These are phyloP conservation scores for Protobothrops mucrosquamatus DNA, from an alignment of 2,113 vertebrate species.

Conservation along the genomic window DNA sequence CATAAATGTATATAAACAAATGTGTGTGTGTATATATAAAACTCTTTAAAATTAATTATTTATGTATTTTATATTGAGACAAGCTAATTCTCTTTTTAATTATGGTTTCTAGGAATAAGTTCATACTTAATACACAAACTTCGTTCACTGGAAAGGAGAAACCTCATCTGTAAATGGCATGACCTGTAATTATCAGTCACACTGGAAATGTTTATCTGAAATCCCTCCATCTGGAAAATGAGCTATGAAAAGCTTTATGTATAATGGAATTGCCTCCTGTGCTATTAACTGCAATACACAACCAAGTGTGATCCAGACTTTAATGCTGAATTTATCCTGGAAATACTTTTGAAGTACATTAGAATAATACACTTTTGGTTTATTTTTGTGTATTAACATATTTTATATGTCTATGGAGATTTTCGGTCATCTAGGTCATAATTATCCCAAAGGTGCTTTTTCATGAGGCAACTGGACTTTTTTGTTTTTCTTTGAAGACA, in stretches of 20 bases:
- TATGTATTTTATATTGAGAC: neutral
- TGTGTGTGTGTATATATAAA: neutral
- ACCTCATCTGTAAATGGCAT: slow-evolving; percentile 61
- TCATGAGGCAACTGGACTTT: too few relatives aligned
- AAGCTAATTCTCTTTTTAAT: neutral
- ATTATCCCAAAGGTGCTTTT: too few relatives aligned
- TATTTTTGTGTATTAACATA: slow-evolving; percentile 15
- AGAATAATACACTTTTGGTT: neutral
- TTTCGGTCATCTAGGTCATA: too few relatives aligned
- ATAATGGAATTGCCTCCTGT: neutral
- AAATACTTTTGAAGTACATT: slow-evolving; percentile 14
- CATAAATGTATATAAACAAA: neutral
- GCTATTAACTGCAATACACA: slow-evolving; percentile 10
- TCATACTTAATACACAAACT: slow-evolving; percentile 60
- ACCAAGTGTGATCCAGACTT: slow-evolving; percentile 25
- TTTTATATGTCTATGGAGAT: neutral
- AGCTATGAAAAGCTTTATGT: neutral
- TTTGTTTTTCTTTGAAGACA: too few relatives aligned
- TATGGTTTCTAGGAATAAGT: slow-evolving; percentile 58
- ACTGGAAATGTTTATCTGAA: neutral
- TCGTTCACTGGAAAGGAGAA: slow-evolving; percentile 60
- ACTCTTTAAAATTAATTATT: neutral
- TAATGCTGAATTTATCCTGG: accelerated
- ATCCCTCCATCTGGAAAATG: neutral
- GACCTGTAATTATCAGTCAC: neutral